phyloP scores from a whole-genome alignment of 2,797 vertebrate genomes.

The Xiphorhynchus erythropygius region DNA sequence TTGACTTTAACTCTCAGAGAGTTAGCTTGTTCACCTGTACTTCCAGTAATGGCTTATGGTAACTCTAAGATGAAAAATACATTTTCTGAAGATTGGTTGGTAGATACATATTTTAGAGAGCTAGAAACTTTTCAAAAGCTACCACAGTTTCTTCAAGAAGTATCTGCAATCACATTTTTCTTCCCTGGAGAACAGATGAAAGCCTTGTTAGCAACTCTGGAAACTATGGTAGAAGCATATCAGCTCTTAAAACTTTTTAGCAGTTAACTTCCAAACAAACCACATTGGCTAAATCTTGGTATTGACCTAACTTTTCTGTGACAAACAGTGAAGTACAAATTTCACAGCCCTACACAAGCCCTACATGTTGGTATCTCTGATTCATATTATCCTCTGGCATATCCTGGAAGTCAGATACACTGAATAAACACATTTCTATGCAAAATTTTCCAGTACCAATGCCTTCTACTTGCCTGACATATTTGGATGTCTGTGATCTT shows the following conservation, averaged over 20 bases:
- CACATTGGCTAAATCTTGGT: neutral
- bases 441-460: neutral
- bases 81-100: constrained; percentile 78
- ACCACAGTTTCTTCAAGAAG: constrained; percentile 72
- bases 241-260: constrained; percentile 15
- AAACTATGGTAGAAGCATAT: constrained; percentile 76
- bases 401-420: neutral
- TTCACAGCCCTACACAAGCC: neutral
- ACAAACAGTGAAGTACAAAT: neutral
- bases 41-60: constrained; percentile 46
- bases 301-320: neutral
- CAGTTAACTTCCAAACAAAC: neutral
- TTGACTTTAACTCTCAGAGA: constrained; percentile 61
- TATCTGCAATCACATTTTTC: constrained; percentile 71
- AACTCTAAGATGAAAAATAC: constrained; percentile 50
- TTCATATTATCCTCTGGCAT: neutral
- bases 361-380: neutral
- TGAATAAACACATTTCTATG: neutral
- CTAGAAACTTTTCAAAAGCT: constrained; percentile 82
- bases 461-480: neutral
- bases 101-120: constrained; percentile 81
- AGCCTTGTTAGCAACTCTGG: constrained; percentile 81
- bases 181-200: constrained; percentile 78
- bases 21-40: neutral
- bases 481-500: neutral